Percentiles rank a stretch among this genome's conserved stretches.
phyloP scores from a whole-genome alignment of 2,797 vertebrate genomes.

The Cossypha heuglini region DNA sequence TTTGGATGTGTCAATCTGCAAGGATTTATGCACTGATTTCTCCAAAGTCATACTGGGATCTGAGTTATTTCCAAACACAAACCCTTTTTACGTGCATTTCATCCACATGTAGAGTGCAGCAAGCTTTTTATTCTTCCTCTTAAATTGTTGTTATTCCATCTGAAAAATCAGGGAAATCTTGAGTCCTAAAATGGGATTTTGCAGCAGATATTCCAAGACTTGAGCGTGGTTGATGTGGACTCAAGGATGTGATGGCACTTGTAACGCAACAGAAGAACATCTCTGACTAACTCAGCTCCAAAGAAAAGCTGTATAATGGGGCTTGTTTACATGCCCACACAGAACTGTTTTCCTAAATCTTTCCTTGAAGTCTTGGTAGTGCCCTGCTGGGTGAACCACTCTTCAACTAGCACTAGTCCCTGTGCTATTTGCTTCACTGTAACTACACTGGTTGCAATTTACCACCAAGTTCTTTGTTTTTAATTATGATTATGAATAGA shows the following conservation, averaged over 20 bases:
- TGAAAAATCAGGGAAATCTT: background rate
- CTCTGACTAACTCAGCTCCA: background rate
- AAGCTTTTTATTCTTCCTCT: background rate
- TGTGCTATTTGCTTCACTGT: background rate
- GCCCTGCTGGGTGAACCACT: background rate
- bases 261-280: background rate
- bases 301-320: background rate
- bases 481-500: background rate
- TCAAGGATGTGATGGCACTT: background rate
- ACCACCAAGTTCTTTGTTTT: background rate
- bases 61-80: background rate
- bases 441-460: background rate
- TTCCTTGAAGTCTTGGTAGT: background rate
- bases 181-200: background rate
- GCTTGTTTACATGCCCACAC: background rate
- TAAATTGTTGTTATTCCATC: background rate
- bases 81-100: fast-evolving
- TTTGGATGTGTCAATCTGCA: background rate
- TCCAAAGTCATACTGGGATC: background rate
- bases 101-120: background rate
- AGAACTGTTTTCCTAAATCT: background rate
- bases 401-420: background rate
- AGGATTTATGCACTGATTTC: background rate
- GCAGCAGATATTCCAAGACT: background rate
- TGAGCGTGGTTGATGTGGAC: background rate